A percentile compares a stretch with the other conserved stretches of the same genome.
Evolutionary conservation across 2,113 vertebrate species (phyloP).

Genomic region (Pterocles orientalis): DNA sequence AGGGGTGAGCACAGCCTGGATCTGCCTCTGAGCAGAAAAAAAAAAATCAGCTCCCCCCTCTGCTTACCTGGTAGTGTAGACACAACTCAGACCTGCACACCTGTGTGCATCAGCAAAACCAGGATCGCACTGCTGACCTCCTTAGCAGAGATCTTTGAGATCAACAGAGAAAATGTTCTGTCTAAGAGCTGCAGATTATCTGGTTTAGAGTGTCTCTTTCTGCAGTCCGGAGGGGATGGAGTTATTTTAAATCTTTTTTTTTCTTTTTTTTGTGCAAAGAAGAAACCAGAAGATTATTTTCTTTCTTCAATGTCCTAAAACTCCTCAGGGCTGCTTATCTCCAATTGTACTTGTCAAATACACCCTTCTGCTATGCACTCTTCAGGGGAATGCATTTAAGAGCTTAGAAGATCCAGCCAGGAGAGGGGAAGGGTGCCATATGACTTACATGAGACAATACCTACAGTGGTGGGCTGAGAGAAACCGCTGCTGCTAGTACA

Average conservation of each 20-base stretch:
- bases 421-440: background rate
- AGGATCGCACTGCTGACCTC: slow-evolving; percentile 15
- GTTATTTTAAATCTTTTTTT: slow-evolving; percentile 31
- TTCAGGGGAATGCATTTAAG: slow-evolving; percentile 55
- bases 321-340: slow-evolving; percentile 63
- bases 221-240: slow-evolving; percentile 45
- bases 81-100: background rate
- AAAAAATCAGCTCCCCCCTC: background rate
- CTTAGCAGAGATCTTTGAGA: slow-evolving; percentile 49
- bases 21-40: background rate
- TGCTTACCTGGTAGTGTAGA: background rate
- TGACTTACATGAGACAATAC: background rate
- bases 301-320: slow-evolving; percentile 59
- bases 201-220: slow-evolving; percentile 59
- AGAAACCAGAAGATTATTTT: slow-evolving; percentile 63
- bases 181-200: slow-evolving; percentile 62
- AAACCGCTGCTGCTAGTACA: background rate
- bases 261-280: slow-evolving; percentile 26
- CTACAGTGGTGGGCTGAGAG: background rate
- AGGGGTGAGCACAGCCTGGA: background rate
- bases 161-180: slow-evolving; percentile 35
- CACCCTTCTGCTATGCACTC: slow-evolving; percentile 29
- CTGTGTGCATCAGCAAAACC: background rate
- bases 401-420: slow-evolving; percentile 53
- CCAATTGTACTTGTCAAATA: slow-evolving; percentile 65